These are phyloP conservation scores for Drosophila prolongata DNA, from an alignment of 2,888 invertebrate species.

Conservation along the genomic window DNA sequence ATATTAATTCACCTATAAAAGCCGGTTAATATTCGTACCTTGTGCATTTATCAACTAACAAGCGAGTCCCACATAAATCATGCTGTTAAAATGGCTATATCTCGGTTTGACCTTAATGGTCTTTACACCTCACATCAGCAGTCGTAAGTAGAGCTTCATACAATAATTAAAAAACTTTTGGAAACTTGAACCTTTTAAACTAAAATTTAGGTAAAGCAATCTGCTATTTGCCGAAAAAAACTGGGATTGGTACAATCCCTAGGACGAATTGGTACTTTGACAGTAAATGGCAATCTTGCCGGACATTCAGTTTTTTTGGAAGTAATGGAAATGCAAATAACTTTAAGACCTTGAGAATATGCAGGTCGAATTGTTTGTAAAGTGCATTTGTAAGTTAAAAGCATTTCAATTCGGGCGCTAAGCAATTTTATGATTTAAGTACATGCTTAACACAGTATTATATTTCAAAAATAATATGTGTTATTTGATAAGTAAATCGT, in stretches of 20 bases:
- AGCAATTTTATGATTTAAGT: no score
- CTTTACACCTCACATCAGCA: constrained; percentile 7
- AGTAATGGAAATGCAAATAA: constrained; percentile 1
- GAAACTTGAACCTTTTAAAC: neutral
- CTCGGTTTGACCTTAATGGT: constrained; percentile 27
- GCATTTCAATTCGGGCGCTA: no score
- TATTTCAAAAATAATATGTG: neutral
- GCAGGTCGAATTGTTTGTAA: neutral
- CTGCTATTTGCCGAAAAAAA: neutral
- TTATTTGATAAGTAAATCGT: no score
- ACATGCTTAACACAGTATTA: neutral
- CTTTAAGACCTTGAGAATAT: neutral
- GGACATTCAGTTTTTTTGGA: neutral
- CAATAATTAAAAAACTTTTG: neutral
- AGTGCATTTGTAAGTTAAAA: neutral
- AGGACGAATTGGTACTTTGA: neutral
- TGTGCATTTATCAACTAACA: constrained; percentile 26
- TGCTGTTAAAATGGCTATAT: constrained; percentile 33
- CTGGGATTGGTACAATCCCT: neutral
- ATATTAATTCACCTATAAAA: constrained; percentile 32
- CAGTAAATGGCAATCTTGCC: neutral
- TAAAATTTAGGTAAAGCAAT: neutral
- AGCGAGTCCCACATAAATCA: constrained; percentile 30
- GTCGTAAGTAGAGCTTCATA: constrained; percentile 8
- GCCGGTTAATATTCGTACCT: constrained; percentile 22